Conservation (phyloP, 2,113 vertebrate species). For the Martes martes region DNA sequence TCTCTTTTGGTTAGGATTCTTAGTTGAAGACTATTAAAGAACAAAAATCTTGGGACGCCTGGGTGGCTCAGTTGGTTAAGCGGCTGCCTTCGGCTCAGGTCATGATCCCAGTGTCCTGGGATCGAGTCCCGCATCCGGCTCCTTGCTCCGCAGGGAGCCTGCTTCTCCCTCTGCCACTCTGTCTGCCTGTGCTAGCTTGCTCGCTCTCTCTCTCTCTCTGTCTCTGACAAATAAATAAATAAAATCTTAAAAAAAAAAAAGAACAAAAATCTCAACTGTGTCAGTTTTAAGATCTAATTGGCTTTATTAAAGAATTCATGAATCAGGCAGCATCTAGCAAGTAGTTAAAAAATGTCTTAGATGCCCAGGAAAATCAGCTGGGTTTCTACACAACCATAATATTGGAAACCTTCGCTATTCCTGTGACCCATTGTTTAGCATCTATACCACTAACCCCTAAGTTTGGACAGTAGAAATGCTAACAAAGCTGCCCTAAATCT, state of each 20-base stretch:
- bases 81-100: no score
- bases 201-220: no score
- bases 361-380: not conserved
- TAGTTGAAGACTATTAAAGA: not conserved
- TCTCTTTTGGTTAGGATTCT: not conserved
- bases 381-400: not conserved
- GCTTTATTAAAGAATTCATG: not conserved
- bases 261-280: no score
- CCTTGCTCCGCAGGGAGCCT: no score
- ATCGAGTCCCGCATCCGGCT: no score
- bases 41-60: not conserved
- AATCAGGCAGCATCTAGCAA: not conserved
- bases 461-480: not conserved
- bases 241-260: no score
- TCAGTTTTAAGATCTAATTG: not conserved
- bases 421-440: not conserved
- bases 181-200: no score
- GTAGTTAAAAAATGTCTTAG: not conserved
- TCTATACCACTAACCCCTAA: not conserved
- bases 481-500: not conserved
- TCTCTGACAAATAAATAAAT: no score
- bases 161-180: no score
- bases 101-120: no score
- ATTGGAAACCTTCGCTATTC: not conserved
- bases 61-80: no score